Percentiles rank a stretch among this genome's conserved stretches.
These are phyloP conservation scores for Alloscopus bannaensis DNA, from an alignment of 2,888 invertebrate species.

Conservation along the genomic window DNA sequence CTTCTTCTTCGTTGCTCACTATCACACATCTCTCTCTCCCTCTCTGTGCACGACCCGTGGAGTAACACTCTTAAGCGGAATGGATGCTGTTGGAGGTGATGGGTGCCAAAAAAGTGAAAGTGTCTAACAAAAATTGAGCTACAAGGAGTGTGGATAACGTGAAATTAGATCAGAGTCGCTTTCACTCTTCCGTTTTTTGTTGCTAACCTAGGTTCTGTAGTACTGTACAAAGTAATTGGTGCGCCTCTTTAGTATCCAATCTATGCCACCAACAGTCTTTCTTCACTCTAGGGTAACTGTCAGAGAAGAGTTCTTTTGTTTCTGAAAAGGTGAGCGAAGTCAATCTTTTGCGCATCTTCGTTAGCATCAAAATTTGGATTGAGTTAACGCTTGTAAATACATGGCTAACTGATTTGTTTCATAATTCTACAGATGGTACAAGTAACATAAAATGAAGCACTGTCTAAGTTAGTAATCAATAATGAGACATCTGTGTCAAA, in stretches of 20 bases:
- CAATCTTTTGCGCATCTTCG: background rate
- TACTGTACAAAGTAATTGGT: constrained; percentile 3
- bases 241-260: constrained; percentile 22
- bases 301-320: too few species aligned
- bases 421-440: too few species aligned
- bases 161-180: constrained; percentile 56
- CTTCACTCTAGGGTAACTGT: too few species aligned
- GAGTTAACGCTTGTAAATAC: too few species aligned
- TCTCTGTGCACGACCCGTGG: background rate
- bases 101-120: constrained; percentile 52
- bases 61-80: constrained; percentile 38
- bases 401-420: too few species aligned
- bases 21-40: constrained; percentile 5
- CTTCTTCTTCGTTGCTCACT: constrained; percentile 25
- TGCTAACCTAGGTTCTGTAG: constrained; percentile 6
- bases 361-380: too few species aligned
- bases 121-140: constrained; percentile 41
- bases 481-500: too few species aligned
- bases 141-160: constrained; percentile 38
- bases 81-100: constrained; percentile 55
- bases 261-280: too few species aligned
- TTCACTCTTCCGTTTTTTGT: background rate
- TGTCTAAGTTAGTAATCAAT: too few species aligned
- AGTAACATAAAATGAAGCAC: too few species aligned
- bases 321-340: too few species aligned